Evolutionary conservation across 2,888 invertebrate genomes (phyloP).

Genomic region (Apamea crenata): DNA sequence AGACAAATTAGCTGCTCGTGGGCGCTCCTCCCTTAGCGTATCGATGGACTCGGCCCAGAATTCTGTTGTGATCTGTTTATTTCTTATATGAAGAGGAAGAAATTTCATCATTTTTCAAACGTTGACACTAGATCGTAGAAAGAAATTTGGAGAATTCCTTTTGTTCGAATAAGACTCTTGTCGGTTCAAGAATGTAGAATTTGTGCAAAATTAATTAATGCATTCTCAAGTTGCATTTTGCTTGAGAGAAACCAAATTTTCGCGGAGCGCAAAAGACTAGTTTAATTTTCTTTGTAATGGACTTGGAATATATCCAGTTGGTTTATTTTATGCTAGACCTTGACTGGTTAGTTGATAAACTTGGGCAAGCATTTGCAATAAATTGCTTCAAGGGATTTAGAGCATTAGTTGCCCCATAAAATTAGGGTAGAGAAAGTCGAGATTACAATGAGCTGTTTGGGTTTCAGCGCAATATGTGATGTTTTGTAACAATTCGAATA

Average conservation of each 20-base stretch:
- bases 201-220: conserved; percentile 52
- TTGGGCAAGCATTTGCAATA: conserved; percentile 52
- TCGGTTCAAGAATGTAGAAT: conserved; percentile 2
- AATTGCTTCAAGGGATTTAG: conserved; percentile 62
- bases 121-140: conserved; percentile 17
- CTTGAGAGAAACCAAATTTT: conserved; percentile 29
- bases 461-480: conserved; percentile 33
- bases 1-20: not conserved
- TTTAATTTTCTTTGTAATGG: conserved; percentile 44
- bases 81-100: conserved; percentile 27
- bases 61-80: conserved; percentile 33
- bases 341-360: conserved; percentile 47
- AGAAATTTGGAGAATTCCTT: conserved; percentile 30
- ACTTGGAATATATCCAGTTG: conserved; percentile 17
- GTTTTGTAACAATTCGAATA: conserved; percentile 37
- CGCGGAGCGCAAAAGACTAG: conserved; percentile 15
- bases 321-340: conserved; percentile 35
- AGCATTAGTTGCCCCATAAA: conserved; percentile 61
- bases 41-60: not conserved
- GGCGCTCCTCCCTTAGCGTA: not conserved
- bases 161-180: conserved; percentile 34
- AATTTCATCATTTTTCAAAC: conserved; percentile 62
- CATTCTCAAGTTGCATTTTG: conserved; percentile 46
- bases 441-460: conserved; percentile 53
- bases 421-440: conserved; percentile 55